Evolutionary conservation across 1,140 invertebrate genomes (phyloP).

Genomic region (Drosophila pseudoobscura): DNA sequence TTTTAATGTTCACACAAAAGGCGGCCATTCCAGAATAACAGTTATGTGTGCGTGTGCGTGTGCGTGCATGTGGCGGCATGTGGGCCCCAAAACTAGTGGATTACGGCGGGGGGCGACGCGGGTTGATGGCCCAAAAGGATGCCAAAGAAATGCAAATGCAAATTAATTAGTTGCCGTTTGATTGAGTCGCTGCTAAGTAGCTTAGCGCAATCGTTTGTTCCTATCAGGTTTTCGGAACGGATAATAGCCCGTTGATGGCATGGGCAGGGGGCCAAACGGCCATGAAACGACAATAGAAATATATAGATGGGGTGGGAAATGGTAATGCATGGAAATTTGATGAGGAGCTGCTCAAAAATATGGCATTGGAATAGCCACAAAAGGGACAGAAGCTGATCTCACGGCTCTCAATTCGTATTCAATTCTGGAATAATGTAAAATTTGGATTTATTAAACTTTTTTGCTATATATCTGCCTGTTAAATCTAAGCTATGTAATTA

Average conservation of each 20-base stretch:
- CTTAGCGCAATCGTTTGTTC: constrained; percentile 27
- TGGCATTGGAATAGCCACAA: not conserved
- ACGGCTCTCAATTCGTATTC: too few relatives aligned
- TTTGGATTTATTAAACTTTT: not conserved
- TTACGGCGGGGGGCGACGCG: not conserved
- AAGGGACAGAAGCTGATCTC: too few relatives aligned
- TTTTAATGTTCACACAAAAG: constrained; percentile 74
- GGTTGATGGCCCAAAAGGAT: constrained; percentile 12
- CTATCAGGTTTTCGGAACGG: constrained; percentile 29
- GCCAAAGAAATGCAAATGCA: constrained; percentile 61
- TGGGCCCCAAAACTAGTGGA: too few relatives aligned
- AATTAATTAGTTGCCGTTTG: constrained; percentile 66
- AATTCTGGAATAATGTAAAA: too few relatives aligned
- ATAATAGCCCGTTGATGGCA: constrained; percentile 31
- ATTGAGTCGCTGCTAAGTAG: constrained; percentile 52
- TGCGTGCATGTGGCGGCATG: too few relatives aligned
- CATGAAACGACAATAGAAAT: not conserved
- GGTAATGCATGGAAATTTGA: constrained; percentile 1
- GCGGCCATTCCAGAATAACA: constrained; percentile 32
- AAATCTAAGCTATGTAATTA: too few relatives aligned
- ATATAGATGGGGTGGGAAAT: too few relatives aligned
- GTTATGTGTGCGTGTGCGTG: constrained; percentile 19
- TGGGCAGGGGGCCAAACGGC: not conserved
- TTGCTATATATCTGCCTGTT: too few relatives aligned
- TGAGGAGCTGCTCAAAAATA: not conserved